Evolutionary conservation across 2,113 vertebrate species (phyloP).

Genomic region (Apus apus): DNA sequence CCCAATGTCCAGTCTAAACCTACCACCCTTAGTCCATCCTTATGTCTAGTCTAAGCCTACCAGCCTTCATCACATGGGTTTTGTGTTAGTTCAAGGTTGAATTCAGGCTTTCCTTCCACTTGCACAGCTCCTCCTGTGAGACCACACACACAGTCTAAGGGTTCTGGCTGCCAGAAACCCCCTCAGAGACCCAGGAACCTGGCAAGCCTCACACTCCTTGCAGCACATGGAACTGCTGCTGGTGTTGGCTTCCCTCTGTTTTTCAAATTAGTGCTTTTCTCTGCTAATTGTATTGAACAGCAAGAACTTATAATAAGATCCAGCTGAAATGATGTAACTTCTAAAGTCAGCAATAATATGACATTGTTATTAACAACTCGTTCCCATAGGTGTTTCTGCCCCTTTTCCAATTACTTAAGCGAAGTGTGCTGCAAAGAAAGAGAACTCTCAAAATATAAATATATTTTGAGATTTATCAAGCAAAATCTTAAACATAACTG

Average conservation of each 20-base stretch:
- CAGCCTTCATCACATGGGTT: neutral
- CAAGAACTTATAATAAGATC: neutral
- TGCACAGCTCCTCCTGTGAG: neutral
- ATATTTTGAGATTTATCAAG: neutral
- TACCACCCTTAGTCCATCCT: neutral
- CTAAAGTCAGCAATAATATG: neutral
- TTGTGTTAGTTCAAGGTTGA: neutral
- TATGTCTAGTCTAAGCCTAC: neutral
- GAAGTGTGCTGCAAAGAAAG: neutral
- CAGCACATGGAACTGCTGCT: neutral
- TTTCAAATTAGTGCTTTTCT: neutral
- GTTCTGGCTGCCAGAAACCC: neutral
- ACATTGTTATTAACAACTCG: neutral
- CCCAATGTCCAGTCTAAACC: neutral
- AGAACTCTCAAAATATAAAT: neutral
- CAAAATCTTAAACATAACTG: neutral
- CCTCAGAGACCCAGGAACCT: neutral
- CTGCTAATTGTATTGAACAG: neutral
- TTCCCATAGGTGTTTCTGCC: neutral
- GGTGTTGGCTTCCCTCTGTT: neutral
- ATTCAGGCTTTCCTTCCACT: neutral
- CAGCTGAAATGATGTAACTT: neutral
- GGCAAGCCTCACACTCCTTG: neutral
- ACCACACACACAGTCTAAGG: neutral
- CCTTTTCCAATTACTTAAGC: neutral